Evolutionary conservation across 2,888 invertebrate species (phyloP).

Genomic region (Minunthozetes semirufus): DNA sequence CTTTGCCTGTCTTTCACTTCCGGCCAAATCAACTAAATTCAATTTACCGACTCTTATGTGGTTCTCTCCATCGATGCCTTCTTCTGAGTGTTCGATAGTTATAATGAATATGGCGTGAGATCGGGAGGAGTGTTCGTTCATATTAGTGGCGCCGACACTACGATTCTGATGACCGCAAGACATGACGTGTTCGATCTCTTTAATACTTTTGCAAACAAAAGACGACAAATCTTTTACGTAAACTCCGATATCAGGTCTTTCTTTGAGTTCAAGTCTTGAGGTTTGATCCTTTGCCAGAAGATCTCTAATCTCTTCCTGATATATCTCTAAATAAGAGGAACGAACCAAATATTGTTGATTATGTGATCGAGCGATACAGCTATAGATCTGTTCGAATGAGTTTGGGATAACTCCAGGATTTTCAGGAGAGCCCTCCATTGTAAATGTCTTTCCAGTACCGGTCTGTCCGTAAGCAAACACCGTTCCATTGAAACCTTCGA

Average conservation of each 20-base stretch:
- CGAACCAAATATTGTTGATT: constrained; percentile 90
- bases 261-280: constrained; percentile 82
- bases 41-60: constrained; percentile 79
- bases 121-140: constrained; percentile 97
- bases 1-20: constrained; percentile 94
- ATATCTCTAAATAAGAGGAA: constrained; percentile 96
- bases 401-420: constrained; percentile 98
- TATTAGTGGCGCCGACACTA: constrained; percentile 81
- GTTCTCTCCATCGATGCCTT: constrained; percentile 33
- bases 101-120: constrained; percentile 98
- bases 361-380: constrained; percentile 87
- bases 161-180: constrained; percentile 48
- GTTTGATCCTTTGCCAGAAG: constrained; percentile 57
- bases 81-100: constrained; percentile 74
- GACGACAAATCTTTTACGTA: constrained; percentile 96
- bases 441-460: constrained; percentile 97
- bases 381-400: constrained; percentile 97
- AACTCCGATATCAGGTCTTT: constrained; percentile 90
- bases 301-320: constrained; percentile 97
- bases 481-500: constrained; percentile 92
- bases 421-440: constrained; percentile 47
- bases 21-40: constrained; percentile 95
- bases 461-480: constrained; percentile 60
- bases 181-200: constrained; percentile 64
- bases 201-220: constrained; percentile 95